Base-by-base conservation (phyloP, 2,113 vertebrate genomes). In the Sander vitreus region DNA sequence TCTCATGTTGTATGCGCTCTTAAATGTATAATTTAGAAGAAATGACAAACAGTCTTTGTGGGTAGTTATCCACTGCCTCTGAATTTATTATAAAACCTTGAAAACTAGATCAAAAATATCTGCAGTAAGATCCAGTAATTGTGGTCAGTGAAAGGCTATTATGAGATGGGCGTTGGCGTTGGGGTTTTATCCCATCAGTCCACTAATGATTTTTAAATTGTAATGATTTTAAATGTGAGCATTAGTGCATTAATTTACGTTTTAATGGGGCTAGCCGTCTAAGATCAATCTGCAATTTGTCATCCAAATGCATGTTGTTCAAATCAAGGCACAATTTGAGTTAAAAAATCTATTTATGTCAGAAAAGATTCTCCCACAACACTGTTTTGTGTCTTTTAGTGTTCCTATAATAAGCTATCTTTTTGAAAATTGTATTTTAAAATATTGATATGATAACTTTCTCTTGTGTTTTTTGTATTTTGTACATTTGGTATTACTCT, bases 81-180 rank as follows among this genome's bases (percentile, higher is more conserved):
- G 0, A 73, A 54, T 57, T 33, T 51, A 21, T 87, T 1, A 55
- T 53, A 0, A 62, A 57, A 50, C 30, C 39, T 50, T 23, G 1
- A 58, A 70, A 83, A 75, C 2, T 15, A 71, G 19, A 45, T 66
- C 27, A 23, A 4, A 67, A 21, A 74, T n/a, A 65, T 68, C 5
- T 71, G 25, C 71, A 21, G 18, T 30, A 60, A 73, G 45, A 57
- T n/a, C 19, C 19, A 45, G 16, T 1, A 36, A 39, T 5, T 85
- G 74, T 51, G 69, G 85, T 76, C 76, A 48, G 27, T 70, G 43
- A 87, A 25, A 80, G 54, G 48, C 69, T 39, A 75, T 88, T 78
- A 73, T 54, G n/a, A 39, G 54, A 25, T 25, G 53, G 39, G 69
- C 3, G 30, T 67, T 53, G 33, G 76, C 67, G 5, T 0, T 1